Percentiles rank a stretch among this genome's conserved stretches.
phyloP scores from a whole-genome alignment of 2,113 vertebrate genomes.

The Natator depressus region DNA sequence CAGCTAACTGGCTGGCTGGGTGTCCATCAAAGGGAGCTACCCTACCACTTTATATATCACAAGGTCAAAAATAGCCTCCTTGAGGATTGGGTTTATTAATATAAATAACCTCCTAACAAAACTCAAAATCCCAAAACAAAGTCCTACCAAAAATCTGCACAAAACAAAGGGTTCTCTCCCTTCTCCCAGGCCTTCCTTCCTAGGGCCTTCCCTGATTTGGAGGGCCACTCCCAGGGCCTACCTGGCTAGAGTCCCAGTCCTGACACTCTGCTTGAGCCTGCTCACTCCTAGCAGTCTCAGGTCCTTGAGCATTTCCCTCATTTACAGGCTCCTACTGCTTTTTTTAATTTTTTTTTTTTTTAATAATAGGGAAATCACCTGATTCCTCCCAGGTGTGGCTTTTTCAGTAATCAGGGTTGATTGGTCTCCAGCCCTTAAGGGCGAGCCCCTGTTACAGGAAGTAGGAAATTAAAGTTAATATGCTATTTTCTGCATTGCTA shows the following conservation, averaged over 20 bases:
- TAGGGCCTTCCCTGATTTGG: background rate
- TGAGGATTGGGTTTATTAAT: background rate
- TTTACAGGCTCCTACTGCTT: background rate
- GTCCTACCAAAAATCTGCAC: background rate
- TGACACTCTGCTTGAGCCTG: background rate
- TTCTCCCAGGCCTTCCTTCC: background rate
- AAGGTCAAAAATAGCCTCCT: background rate
- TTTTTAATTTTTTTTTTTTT: too few species aligned
- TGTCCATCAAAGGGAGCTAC: too few species aligned
- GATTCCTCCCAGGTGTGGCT: background rate
- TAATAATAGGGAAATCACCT: background rate
- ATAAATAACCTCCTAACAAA: background rate
- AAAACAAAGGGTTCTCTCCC: background rate
- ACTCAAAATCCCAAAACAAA: background rate
- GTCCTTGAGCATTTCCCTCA: background rate
- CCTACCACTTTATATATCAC: too few species aligned
- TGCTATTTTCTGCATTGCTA: background rate
- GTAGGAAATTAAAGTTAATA: background rate
- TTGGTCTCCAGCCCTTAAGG: background rate
- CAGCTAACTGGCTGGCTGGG: too few species aligned
- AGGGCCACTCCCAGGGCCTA: background rate
- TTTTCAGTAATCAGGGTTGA: background rate
- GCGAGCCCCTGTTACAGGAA: background rate
- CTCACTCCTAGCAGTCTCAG: background rate
- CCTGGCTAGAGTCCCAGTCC: background rate